phyloP scores from a whole-genome alignment of 2,888 invertebrate species.

The Diarsia brunnea region DNA sequence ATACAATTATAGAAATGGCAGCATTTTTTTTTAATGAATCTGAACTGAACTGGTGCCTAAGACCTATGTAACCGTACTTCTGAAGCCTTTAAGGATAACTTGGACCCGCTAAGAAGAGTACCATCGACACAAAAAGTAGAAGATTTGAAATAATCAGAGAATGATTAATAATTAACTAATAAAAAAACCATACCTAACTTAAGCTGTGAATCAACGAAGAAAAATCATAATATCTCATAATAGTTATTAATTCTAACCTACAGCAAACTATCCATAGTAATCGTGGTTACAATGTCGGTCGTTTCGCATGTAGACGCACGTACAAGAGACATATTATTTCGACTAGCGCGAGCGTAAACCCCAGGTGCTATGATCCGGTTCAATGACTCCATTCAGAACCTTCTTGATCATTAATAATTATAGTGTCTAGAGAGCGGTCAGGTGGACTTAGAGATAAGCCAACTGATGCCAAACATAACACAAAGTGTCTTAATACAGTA shows the following conservation, averaged over 20 bases:
- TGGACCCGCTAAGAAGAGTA: too few species aligned
- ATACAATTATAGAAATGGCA: too few species aligned
- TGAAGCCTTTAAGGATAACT: too few species aligned
- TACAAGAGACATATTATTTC: conserved; percentile 1
- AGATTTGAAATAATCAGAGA: background rate
- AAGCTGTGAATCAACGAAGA: background rate
- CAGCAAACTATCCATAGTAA: background rate
- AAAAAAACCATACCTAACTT: background rate
- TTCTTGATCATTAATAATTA: conserved; percentile 31
- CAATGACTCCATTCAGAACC: conserved; percentile 29
- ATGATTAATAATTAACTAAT: too few species aligned
- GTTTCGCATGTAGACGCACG: background rate
- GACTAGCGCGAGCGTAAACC: background rate
- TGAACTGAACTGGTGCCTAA: too few species aligned
- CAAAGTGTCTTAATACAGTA: conserved; percentile 6
- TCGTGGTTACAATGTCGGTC: background rate
- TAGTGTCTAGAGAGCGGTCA: conserved; percentile 14
- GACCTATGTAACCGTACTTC: too few species aligned
- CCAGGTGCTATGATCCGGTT: conserved; percentile 35
- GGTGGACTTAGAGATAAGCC: conserved; percentile 26
- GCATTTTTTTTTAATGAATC: too few species aligned
- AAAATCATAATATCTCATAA: too few species aligned
- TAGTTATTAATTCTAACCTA: background rate
- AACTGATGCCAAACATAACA: background rate
- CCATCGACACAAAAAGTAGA: background rate